A percentile compares a stretch with the other conserved stretches of the same genome.
Conservation (phyloP, 1,140 invertebrate species). For the Heterodera carotae region DNA sequence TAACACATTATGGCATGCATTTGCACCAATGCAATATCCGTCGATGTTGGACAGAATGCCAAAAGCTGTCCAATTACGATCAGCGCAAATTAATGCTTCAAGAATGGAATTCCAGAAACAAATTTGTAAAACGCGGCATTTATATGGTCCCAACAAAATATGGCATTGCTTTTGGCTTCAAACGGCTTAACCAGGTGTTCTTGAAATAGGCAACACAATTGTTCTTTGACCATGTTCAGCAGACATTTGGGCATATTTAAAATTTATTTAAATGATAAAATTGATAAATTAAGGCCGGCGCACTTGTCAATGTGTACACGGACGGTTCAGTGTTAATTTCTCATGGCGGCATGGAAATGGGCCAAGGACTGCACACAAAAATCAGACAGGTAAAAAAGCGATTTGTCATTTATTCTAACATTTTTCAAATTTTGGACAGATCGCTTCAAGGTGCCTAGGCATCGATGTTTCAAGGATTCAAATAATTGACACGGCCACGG, state of each 20-base stretch:
- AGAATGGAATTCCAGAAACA: slow-evolving; percentile 78
- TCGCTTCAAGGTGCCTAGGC: slow-evolving; percentile 72
- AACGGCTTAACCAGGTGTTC: slow-evolving; percentile 78
- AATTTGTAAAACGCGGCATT: slow-evolving; percentile 85
- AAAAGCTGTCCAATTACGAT: slow-evolving; percentile 69
- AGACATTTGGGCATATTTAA: not conserved
- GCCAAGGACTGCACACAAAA: slow-evolving; percentile 91
- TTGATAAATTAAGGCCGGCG: slow-evolving; percentile 70
- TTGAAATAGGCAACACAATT: not conserved
- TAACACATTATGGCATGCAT: slow-evolving; percentile 79
- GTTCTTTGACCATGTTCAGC: not conserved
- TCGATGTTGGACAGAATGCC: slow-evolving; percentile 81
- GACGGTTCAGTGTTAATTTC: slow-evolving; percentile 89
- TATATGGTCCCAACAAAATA: slow-evolving; percentile 84
- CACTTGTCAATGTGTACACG: slow-evolving; percentile 82
- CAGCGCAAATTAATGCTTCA: slow-evolving; percentile 73
- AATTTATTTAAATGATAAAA: not conserved
- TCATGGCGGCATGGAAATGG: slow-evolving; percentile 92
- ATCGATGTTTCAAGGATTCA: slow-evolving; percentile 79
- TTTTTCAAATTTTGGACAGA: slow-evolving; percentile 76
- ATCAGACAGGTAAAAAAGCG: slow-evolving; percentile 77
- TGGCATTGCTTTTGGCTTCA: slow-evolving; percentile 80
- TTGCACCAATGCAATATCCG: slow-evolving; percentile 77
- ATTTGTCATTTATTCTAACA: not conserved
- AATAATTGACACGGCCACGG: slow-evolving; percentile 83